phyloP scores from a whole-genome alignment of 1,140 invertebrate species.

The Vanessa atalanta region DNA sequence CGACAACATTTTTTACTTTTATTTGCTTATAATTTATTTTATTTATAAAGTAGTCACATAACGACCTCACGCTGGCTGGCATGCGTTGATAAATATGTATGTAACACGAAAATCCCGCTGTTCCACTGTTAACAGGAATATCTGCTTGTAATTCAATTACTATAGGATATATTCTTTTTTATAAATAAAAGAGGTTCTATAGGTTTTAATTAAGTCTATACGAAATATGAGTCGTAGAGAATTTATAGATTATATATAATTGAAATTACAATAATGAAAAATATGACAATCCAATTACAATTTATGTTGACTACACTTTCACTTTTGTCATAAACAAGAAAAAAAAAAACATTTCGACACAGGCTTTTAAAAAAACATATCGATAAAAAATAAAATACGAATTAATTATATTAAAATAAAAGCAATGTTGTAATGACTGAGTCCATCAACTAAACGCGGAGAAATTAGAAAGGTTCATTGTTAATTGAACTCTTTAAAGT shows the following conservation, averaged over 20 bases:
- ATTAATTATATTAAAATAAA: too few species aligned
- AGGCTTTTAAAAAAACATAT: too few species aligned
- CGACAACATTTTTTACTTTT: slow-evolving; percentile 18
- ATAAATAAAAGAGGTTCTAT: slow-evolving; percentile 15
- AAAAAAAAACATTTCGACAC: too few species aligned
- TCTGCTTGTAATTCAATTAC: slow-evolving; percentile 45
- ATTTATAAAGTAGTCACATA: slow-evolving; percentile 33
- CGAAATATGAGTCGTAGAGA: not conserved
- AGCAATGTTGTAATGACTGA: too few species aligned
- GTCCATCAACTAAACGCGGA: too few species aligned
- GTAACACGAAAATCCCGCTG: slow-evolving; percentile 35
- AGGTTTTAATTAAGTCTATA: slow-evolving; percentile 13
- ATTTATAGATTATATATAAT: not conserved
- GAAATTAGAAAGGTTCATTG: too few species aligned
- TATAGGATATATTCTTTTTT: slow-evolving; percentile 17
- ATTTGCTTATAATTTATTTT: slow-evolving; percentile 35
- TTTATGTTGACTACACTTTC: not conserved
- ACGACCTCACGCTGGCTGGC: slow-evolving; percentile 33
- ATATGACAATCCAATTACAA: not conserved
- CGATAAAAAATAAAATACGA: too few species aligned
- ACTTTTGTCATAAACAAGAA: too few species aligned
- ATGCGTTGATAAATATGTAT: slow-evolving; percentile 37
- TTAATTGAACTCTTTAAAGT: not conserved
- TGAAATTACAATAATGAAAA: not conserved
- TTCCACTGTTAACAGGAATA: slow-evolving; percentile 35